Evolutionary conservation across 2,113 vertebrate genomes (phyloP).

Genomic region (Lontra canadensis): DNA sequence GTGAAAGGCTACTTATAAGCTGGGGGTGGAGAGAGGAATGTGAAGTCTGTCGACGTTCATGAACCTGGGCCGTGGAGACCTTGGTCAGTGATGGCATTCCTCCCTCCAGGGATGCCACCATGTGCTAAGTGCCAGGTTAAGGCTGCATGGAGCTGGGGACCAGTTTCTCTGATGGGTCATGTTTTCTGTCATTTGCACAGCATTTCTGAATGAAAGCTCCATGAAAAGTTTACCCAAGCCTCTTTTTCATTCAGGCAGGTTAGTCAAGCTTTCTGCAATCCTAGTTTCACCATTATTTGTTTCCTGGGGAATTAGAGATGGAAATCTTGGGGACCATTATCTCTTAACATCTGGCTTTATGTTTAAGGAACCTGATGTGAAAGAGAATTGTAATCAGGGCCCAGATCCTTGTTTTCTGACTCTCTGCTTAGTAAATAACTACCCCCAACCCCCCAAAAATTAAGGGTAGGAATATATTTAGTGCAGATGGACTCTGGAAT

Average conservation of each 20-base stretch:
- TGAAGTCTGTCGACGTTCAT: not conserved
- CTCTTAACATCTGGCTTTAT: not conserved
- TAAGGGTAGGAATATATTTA: not conserved
- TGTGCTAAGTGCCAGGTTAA: not conserved
- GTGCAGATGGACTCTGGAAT: not conserved
- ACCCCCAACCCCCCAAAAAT: not conserved
- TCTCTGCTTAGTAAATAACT: not conserved
- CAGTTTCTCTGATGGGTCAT: not conserved
- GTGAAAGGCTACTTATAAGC: not conserved
- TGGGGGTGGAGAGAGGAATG: not conserved
- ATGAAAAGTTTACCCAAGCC: not conserved
- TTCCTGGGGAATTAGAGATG: not conserved
- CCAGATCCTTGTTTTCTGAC: not conserved
- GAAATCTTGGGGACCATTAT: not conserved
- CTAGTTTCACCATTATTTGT: not conserved
- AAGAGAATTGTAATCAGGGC: not conserved
- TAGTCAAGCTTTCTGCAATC: not conserved
- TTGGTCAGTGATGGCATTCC: not conserved
- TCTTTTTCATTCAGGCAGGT: not conserved
- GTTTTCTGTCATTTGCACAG: not conserved
- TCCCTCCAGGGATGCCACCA: not conserved
- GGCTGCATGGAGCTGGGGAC: not conserved
- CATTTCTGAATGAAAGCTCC: conserved; percentile 34
- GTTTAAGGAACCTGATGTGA: not conserved
- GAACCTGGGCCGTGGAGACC: not conserved